Evolutionary conservation across 2,797 vertebrate genomes (phyloP).

Genomic region (Siniperca scherzeri): DNA sequence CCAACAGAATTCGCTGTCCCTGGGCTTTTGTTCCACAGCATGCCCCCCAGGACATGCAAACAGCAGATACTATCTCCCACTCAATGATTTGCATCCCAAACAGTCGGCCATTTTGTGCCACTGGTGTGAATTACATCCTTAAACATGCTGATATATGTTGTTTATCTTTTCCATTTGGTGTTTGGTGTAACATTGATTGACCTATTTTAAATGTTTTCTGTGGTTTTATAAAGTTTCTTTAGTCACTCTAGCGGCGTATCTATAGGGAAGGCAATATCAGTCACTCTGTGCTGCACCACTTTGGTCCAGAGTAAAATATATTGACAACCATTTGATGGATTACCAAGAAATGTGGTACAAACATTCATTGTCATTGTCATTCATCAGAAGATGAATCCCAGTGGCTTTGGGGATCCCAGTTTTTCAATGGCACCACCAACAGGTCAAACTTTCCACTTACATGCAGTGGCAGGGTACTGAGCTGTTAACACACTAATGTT

Average conservation of each 20-base stretch:
- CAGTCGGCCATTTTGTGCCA: constrained; percentile 36
- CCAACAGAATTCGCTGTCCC: constrained; percentile 27
- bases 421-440: background rate
- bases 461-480: background rate
- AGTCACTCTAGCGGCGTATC: background rate
- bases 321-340: background rate
- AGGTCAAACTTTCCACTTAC: background rate
- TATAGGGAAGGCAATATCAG: background rate
- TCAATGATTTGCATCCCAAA: constrained; percentile 59
- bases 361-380: no score
- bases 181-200: background rate
- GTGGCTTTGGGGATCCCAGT: background rate
- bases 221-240: background rate
- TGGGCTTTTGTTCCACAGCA: constrained; percentile 50
- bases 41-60: constrained; percentile 63
- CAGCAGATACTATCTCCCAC: constrained; percentile 59
- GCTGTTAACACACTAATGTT: background rate
- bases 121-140: constrained; percentile 14
- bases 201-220: constrained; percentile 12
- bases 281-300: background rate
- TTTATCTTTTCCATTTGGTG: background rate
- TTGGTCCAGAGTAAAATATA: background rate
- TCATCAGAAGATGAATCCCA: background rate
- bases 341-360: background rate
- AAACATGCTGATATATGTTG: background rate